Conservation (phyloP, 2,113 vertebrate genomes). For the Ochotona curzoniae region DNA sequence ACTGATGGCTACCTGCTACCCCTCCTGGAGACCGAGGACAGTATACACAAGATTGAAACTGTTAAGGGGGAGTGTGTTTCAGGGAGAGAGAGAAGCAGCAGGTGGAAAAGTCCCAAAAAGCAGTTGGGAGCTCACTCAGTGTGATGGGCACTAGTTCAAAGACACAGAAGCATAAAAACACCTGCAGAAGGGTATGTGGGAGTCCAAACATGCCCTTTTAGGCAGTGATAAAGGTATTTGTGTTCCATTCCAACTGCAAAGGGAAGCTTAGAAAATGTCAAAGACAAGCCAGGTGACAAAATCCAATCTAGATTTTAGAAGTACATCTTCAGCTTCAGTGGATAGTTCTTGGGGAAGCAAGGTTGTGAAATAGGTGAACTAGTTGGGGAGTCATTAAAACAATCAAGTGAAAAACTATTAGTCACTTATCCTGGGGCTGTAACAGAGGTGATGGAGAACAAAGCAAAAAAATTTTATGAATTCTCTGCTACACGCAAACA, state of each 20-base stretch:
- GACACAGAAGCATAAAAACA: not conserved
- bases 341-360: slow-evolving; percentile 27
- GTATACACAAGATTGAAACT: not conserved
- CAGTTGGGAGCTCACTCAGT: not conserved
- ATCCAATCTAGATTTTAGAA: slow-evolving; percentile 38
- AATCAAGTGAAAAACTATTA: not conserved
- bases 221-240: not conserved
- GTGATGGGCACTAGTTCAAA: not conserved
- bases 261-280: not conserved
- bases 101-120: not conserved
- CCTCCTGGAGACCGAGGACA: not conserved
- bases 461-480: slow-evolving; percentile 39
- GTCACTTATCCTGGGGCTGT: not conserved
- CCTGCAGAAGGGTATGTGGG: not conserved
- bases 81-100: not conserved
- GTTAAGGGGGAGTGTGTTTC: not conserved
- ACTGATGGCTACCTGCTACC: not conserved
- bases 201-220: not conserved
- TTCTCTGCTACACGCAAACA: slow-evolving; percentile 57
- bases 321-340: not conserved
- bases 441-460: slow-evolving; percentile 8
- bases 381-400: not conserved
- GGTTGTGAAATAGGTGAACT: not conserved
- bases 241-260: not conserved
- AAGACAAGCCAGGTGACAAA: not conserved